These are phyloP conservation scores for Caenorhabditis sp. DNA, from an alignment of 2,888 invertebrate genomes.

Conservation along the genomic window DNA sequence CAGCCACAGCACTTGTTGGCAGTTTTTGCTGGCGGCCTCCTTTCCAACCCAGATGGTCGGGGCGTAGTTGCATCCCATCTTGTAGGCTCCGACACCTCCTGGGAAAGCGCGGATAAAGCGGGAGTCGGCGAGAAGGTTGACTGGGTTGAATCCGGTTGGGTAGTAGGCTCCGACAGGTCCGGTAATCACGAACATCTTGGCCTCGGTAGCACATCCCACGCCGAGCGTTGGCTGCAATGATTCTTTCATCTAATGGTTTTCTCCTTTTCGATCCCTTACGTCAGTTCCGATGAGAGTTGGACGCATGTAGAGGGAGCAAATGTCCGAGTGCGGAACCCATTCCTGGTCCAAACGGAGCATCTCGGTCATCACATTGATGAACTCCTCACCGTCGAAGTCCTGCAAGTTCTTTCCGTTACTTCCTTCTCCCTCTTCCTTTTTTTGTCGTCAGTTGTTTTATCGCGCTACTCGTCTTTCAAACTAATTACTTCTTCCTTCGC, in stretches of 20 bases:
- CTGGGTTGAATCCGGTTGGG: constrained; percentile 82
- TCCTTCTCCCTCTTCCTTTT: too few relatives aligned
- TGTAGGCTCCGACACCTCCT: constrained; percentile 91
- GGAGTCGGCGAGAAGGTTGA: constrained; percentile 89
- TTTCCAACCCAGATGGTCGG: constrained; percentile 82
- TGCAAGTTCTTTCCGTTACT: constrained; percentile 75
- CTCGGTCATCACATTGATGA: constrained; percentile 88
- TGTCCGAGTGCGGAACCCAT: constrained; percentile 92
- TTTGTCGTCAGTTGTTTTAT: constrained; percentile 4
- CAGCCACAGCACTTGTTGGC: constrained; percentile 87
- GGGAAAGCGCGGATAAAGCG: constrained; percentile 87
- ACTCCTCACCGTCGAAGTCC: constrained; percentile 89
- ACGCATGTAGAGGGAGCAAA: constrained; percentile 93
- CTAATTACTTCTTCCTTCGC: constrained; percentile 41
- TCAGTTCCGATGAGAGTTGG: constrained; percentile 97
- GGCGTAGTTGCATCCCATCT: constrained; percentile 88
- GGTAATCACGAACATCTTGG: constrained; percentile 90
- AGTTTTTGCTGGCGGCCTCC: constrained; percentile 86
- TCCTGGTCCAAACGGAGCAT: constrained; percentile 93
- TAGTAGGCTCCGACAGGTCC: constrained; percentile 96
- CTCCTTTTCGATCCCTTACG: constrained; percentile 84
- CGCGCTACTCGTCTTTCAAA: constrained; percentile 1
- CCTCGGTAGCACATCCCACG: constrained; percentile 89
- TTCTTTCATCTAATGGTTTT: too few relatives aligned
- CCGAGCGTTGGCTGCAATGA: constrained; percentile 89